Percentiles rank a stretch among this genome's conserved stretches.
These are phyloP conservation scores for Belonocnema kinseyi DNA, from an alignment of 1,140 invertebrate genomes.

Conservation along the genomic window DNA sequence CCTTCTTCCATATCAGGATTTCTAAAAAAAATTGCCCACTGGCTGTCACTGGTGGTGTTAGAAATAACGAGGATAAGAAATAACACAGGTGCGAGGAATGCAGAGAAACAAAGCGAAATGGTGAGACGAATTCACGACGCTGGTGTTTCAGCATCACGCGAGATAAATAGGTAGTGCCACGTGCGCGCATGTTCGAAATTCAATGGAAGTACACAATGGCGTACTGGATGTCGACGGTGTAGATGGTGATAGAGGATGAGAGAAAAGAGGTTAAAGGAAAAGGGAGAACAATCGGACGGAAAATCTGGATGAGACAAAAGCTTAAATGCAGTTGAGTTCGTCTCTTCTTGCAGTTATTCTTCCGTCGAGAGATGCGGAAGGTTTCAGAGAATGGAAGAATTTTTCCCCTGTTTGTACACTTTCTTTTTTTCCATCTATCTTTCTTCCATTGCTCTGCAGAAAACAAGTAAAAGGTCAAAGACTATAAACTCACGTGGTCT, in stretches of 20 bases:
- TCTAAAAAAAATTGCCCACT: no score
- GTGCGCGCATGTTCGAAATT: constrained; percentile 13
- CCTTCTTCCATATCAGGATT: no score
- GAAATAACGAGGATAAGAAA: background rate
- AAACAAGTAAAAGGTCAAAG: background rate
- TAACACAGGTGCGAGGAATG: constrained; percentile 10
- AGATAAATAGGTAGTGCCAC: constrained; percentile 25
- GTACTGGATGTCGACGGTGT: constrained; percentile 14
- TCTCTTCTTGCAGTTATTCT: background rate
- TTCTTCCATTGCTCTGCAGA: background rate
- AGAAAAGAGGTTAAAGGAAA: constrained; percentile 23
- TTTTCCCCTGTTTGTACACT: background rate
- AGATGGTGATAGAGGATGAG: constrained; percentile 10
- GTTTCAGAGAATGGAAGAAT: background rate
- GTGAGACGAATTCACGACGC: background rate
- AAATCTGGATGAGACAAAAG: constrained; percentile 30
- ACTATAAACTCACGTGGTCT: constrained; percentile 14
- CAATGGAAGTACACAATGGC: constrained; percentile 6
- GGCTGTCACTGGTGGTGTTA: no score
- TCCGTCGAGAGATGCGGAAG: background rate
- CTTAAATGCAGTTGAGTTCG: background rate
- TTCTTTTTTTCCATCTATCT: background rate
- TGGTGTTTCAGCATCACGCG: constrained; percentile 1
- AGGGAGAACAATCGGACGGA: constrained; percentile 25
- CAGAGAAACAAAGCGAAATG: constrained; percentile 1